Base-by-base conservation (phyloP, 2,797 vertebrate species). In the Halcyon chelicuti region DNA sequence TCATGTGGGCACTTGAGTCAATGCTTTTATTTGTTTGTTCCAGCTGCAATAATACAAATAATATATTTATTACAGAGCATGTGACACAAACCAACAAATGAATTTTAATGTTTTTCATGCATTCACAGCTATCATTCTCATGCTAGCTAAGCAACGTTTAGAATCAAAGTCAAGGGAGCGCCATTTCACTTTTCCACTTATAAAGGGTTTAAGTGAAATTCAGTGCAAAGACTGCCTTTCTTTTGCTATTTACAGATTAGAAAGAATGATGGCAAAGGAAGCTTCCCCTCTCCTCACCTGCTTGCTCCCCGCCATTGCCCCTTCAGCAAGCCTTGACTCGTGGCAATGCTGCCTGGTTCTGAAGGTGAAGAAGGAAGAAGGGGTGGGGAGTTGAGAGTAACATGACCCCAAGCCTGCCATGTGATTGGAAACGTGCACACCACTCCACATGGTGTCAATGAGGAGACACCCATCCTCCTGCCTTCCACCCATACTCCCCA, bases 1-100 rank as follows among this genome's bases (percentile, higher is more conserved):
- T 99, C 99, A 99, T 99, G 99, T 99, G 99, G 99, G 98, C 99
- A 98, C 98, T 98, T 97, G 97, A 96, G 94, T 96, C 96, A 94
- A 96, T 94, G 94, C 10, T 97, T 97, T 98, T 97, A 96, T 95
- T 98, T 96, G 96, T 96, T 95, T 97, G 97, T 98, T 98, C 98
- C 98, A 98, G 98, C 98, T 98, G 95, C n/a, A 95, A 97, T 58
- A 93, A 95, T 63, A 97, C 79, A 93, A 97, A 97, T 31, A 94
- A 96, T 61, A 93, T 31, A 93, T 84, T 88, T 80, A 86, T 94
- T 94, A 94, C 40, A 91, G 60, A 93, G 68, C 85, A 92, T 2
- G 62, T 94, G 83, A 91, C 74, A 88, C 49, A 60, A 84, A 63
- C 83, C 82, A 93, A 55, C 42, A 94, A 93, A 78, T 76, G 70